phyloP scores from a whole-genome alignment of 2,113 vertebrate genomes.

The Tautogolabrus adspersus region DNA sequence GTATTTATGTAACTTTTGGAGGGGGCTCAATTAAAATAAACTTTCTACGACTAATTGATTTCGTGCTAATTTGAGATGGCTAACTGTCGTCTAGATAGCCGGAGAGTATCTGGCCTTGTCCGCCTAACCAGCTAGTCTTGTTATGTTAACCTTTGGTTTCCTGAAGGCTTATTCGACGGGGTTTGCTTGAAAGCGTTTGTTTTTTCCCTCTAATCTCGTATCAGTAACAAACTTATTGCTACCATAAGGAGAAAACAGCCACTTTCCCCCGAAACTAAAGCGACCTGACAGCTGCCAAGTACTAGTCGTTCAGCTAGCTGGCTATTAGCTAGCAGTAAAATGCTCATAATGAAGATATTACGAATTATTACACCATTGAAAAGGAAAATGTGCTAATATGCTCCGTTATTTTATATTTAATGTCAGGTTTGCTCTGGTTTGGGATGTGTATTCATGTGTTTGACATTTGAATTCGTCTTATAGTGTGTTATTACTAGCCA shows the following conservation, averaged over 20 bases:
- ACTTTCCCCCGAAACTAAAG: slow-evolving; percentile 16
- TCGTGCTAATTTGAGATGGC: slow-evolving; percentile 29
- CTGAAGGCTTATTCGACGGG: background rate
- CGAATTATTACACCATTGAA: background rate
- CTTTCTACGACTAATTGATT: slow-evolving; percentile 3
- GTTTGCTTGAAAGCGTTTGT: background rate
- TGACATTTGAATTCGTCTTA: background rate
- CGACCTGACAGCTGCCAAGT: slow-evolving; percentile 60
- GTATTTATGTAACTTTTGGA: too few species aligned
- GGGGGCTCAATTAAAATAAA: background rate
- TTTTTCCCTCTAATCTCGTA: background rate
- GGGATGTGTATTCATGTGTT: background rate
- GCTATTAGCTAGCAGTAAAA: slow-evolving; percentile 20
- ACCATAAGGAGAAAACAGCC: background rate
- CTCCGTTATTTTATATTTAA: background rate
- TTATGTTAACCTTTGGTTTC: slow-evolving; percentile 12
- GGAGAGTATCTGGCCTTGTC: slow-evolving; percentile 68
- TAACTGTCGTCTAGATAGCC: slow-evolving; percentile 34
- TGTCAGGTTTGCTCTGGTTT: background rate
- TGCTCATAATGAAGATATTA: slow-evolving; percentile 8
- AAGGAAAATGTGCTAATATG: background rate
- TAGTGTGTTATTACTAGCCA: slow-evolving; percentile 14
- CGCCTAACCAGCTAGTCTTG: slow-evolving; percentile 26
- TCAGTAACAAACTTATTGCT: accelerated
- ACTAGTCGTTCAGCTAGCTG: slow-evolving; percentile 38